A percentile compares a stretch with the other conserved stretches of the same genome.
Evolutionary conservation across 2,113 vertebrate species (phyloP).

Genomic region (Nyctereutes procyonoides): DNA sequence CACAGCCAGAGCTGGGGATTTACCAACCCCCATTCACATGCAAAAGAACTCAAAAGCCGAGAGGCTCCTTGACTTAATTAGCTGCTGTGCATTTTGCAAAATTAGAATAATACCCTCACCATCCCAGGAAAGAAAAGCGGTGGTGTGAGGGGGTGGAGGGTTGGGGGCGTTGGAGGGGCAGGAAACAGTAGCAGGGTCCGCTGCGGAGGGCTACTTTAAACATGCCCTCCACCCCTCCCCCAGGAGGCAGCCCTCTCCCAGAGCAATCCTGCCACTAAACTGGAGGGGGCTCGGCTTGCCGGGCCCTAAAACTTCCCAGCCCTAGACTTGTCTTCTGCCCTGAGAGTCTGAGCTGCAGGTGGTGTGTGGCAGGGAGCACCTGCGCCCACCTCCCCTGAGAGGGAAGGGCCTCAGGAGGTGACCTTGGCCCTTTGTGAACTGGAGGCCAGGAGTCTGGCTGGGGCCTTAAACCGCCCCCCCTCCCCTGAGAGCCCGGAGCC

Average conservation of each 20-base stretch:
- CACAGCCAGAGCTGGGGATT: conserved; percentile 90
- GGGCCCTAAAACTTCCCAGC: neutral
- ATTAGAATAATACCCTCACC: conserved; percentile 79
- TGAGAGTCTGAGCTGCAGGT: conserved; percentile 43
- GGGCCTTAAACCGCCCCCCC: neutral
- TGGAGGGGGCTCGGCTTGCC: neutral
- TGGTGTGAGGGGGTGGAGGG: neutral
- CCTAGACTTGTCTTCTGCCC: neutral
- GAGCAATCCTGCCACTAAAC: neutral
- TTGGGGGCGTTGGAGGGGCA: neutral
- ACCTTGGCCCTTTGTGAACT: conserved; percentile 52
- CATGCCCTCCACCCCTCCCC: neutral
- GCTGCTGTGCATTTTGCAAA: conserved; percentile 91
- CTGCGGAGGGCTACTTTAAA: neutral
- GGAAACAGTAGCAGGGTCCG: conserved; percentile 41
- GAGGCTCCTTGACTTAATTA: conserved; percentile 88
- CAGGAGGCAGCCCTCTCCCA: neutral
- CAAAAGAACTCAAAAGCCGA: conserved; percentile 89
- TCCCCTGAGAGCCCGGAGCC: neutral
- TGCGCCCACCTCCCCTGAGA: neutral
- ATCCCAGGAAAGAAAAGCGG: conserved; percentile 23
- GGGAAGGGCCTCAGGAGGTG: neutral
- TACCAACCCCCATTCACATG: conserved; percentile 95
- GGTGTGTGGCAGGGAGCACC: neutral
- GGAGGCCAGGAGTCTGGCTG: neutral